Evolutionary conservation across 2,888 invertebrate species (phyloP).

Genomic region (Lordiphosa fenestrarum): DNA sequence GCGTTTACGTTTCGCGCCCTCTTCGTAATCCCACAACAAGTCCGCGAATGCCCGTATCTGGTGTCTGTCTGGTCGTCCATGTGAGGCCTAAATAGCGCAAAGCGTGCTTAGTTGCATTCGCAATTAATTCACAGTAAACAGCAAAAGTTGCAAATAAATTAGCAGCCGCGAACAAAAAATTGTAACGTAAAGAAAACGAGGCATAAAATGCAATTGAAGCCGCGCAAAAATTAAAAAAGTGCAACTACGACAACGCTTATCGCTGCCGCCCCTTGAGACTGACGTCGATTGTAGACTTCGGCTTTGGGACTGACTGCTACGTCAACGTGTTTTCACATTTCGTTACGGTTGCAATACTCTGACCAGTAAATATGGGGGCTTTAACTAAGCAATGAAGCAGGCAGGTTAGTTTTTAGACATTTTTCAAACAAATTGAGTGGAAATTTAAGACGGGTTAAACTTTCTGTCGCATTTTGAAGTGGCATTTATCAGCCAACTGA

Average conservation of each 20-base stretch:
- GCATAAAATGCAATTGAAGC: slow-evolving; percentile 60
- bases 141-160: slow-evolving; percentile 76
- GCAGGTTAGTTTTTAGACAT: too few species aligned
- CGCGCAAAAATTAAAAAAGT: slow-evolving; percentile 58
- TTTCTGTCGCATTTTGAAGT: too few species aligned
- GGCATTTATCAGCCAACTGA: too few species aligned
- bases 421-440: too few species aligned
- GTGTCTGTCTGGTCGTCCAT: slow-evolving; percentile 16
- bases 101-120: slow-evolving; percentile 69
- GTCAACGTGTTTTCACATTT: slow-evolving; percentile 29
- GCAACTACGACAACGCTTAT: slow-evolving; percentile 59
- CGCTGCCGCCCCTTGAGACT: slow-evolving; percentile 19
- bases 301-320: slow-evolving; percentile 37
- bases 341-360: slow-evolving; percentile 12
- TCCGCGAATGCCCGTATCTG: slow-evolving; percentile 10
- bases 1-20: slow-evolving; percentile 22
- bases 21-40: slow-evolving; percentile 40
- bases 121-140: slow-evolving; percentile 73
- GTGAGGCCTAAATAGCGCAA: slow-evolving; percentile 61
- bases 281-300: slow-evolving; percentile 23
- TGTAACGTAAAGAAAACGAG: slow-evolving; percentile 24
- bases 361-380: too few species aligned
- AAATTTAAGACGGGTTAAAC: too few species aligned
- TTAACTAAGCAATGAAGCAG: too few species aligned
- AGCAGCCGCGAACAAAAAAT: slow-evolving; percentile 43